Conservation (phyloP, 37 sponge, comb jelly and placozoan genomes). For the Chondrilla cf. caribensis region DNA sequence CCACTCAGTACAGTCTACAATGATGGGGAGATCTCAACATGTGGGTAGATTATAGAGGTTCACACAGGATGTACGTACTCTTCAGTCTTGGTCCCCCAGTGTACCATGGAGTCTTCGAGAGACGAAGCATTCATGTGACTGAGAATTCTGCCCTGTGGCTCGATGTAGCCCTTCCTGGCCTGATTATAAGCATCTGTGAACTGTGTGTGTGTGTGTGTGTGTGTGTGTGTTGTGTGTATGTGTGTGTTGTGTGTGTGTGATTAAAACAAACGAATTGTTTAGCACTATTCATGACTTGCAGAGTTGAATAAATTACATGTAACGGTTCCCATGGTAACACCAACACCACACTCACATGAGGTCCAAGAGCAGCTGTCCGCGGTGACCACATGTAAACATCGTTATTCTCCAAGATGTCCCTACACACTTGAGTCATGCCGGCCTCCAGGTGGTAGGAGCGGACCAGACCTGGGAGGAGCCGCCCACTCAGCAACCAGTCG, state of each 20-base stretch:
- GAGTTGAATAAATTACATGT: no score
- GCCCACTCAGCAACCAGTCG: neutral
- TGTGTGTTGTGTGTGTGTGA: no score
- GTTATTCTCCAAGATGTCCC: conserved; percentile 30
- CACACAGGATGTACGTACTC: no score
- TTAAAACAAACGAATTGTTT: no score
- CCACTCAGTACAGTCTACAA: no score
- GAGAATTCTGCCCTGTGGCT: neutral
- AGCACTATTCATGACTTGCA: no score
- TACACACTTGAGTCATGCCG: neutral
- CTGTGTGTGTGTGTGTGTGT: neutral
- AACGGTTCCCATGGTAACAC: no score
- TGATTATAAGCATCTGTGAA: neutral
- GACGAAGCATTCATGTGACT: neutral
- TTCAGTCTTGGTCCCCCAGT: conserved; percentile 38
- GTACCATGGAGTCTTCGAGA: conserved; percentile 34
- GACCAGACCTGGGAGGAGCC: neutral
- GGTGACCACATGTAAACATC: conserved; percentile 61
- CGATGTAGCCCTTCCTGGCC: neutral
- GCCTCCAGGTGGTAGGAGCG: neutral
- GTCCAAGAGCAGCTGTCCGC: conserved; percentile 29
- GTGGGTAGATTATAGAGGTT: no score
- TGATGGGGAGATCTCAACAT: no score
- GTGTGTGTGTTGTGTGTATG: no score
- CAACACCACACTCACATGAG: conserved; percentile 30